Percentiles rank a stretch among this genome's conserved stretches.
Conservation (phyloP, 2,888 invertebrate species). For the Agrilus mali region DNA sequence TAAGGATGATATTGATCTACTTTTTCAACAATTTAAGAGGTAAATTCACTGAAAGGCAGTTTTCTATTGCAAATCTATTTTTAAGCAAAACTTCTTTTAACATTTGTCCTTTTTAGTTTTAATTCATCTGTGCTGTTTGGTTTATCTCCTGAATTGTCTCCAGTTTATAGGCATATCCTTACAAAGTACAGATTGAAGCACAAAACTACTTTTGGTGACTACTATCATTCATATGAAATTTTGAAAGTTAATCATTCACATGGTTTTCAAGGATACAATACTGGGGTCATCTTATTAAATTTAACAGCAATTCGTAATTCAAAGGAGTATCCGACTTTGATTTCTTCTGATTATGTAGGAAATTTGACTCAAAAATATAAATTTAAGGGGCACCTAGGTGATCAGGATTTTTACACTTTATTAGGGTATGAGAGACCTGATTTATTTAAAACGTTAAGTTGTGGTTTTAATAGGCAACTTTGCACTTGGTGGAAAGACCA, state of each 20-base stretch:
- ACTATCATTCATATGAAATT: slow-evolving; percentile 28
- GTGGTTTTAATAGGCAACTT: slow-evolving; percentile 69
- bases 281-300: slow-evolving; percentile 62
- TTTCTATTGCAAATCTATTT: too few relatives aligned
- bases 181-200: slow-evolving; percentile 51
- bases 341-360: slow-evolving; percentile 40
- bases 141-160: slow-evolving; percentile 59
- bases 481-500: slow-evolving; percentile 72
- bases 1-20: slow-evolving; percentile 48
- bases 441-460: slow-evolving; percentile 59
- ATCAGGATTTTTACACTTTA: slow-evolving; percentile 71
- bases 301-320: slow-evolving; percentile 54
- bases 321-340: slow-evolving; percentile 41
- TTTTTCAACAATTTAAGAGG: slow-evolving; percentile 54
- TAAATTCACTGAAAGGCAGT: too few relatives aligned
- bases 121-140: slow-evolving; percentile 52
- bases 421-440: slow-evolving; percentile 56
- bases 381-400: slow-evolving; percentile 64
- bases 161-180: slow-evolving; percentile 66
- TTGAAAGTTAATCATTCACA: slow-evolving; percentile 22
- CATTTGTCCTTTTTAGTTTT: slow-evolving; percentile 36
- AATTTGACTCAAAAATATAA: slow-evolving; percentile 46
- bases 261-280: slow-evolving; percentile 68
- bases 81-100: neutral
- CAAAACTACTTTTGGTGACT: slow-evolving; percentile 44